phyloP scores from a whole-genome alignment of 2,113 vertebrate genomes.

The Dicrurus megarhynchus region DNA sequence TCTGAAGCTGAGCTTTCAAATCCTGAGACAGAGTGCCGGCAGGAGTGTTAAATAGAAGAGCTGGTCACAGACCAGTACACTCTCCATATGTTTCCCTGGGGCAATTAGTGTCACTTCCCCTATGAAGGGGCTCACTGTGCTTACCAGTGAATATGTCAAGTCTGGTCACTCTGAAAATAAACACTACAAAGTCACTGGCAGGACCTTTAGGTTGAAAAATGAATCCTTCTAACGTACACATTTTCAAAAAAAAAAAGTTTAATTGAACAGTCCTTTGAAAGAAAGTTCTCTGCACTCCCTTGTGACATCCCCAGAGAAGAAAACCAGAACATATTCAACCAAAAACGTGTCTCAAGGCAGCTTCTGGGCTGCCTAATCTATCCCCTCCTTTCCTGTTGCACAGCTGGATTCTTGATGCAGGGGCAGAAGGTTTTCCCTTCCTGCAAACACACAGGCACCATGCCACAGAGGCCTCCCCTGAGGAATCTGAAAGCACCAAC shows the following conservation, averaged over 20 bases:
- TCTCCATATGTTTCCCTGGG: background rate
- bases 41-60: slow-evolving; percentile 25
- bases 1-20: slow-evolving; percentile 35
- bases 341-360: background rate
- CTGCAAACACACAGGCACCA: accelerated
- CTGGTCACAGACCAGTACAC: slow-evolving; percentile 1
- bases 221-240: background rate
- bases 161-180: slow-evolving; percentile 79
- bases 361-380: background rate
- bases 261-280: background rate
- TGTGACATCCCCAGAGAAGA: background rate
- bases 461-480: accelerated
- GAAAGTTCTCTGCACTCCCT: background rate
- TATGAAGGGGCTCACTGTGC: background rate
- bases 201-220: slow-evolving; percentile 20
- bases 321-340: background rate
- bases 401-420: background rate
- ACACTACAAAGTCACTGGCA: slow-evolving; percentile 3
- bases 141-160: slow-evolving; percentile 88
- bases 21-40: background rate
- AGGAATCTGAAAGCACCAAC: background rate
- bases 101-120: background rate
- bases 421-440: background rate
- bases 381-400: background rate
- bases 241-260: background rate